Percentiles rank a stretch among this genome's conserved stretches.
These are phyloP conservation scores for Calyptomena viridis DNA, from an alignment of 2,113 vertebrate genomes.

Conservation along the genomic window DNA sequence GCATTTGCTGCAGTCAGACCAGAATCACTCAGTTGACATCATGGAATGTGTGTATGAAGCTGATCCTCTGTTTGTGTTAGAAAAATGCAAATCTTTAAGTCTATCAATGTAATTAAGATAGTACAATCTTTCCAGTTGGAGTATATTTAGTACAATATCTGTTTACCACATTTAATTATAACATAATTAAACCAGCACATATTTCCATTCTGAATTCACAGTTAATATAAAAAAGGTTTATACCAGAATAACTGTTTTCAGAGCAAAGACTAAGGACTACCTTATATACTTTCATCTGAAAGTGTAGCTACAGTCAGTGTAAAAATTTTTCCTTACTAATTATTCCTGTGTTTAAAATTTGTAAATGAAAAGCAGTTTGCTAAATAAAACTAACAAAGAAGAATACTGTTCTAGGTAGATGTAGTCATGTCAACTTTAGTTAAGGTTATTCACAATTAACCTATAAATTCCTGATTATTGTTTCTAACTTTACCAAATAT, in stretches of 20 bases:
- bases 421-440: not conserved
- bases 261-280: not conserved
- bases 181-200: fast-evolving
- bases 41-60: not conserved
- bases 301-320: not conserved
- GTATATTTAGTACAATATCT: not conserved
- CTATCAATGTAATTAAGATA: not conserved
- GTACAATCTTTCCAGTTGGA: not conserved
- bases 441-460: not conserved
- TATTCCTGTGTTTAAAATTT: not conserved
- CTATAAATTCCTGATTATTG: not conserved
- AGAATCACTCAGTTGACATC: not conserved
- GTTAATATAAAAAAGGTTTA: not conserved
- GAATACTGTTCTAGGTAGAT: not conserved
- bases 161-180: not conserved
- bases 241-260: not conserved
- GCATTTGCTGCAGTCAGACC: not conserved
- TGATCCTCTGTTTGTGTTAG: not conserved
- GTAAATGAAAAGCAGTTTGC: not conserved
- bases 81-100: not conserved
- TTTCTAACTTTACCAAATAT: not conserved
- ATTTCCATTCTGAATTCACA: not conserved
- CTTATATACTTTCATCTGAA: not conserved
- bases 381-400: not conserved
- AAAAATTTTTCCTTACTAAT: not conserved